These are phyloP conservation scores for Ceratotherium simum DNA, from an alignment of 2,113 vertebrate species.

Conservation along the genomic window DNA sequence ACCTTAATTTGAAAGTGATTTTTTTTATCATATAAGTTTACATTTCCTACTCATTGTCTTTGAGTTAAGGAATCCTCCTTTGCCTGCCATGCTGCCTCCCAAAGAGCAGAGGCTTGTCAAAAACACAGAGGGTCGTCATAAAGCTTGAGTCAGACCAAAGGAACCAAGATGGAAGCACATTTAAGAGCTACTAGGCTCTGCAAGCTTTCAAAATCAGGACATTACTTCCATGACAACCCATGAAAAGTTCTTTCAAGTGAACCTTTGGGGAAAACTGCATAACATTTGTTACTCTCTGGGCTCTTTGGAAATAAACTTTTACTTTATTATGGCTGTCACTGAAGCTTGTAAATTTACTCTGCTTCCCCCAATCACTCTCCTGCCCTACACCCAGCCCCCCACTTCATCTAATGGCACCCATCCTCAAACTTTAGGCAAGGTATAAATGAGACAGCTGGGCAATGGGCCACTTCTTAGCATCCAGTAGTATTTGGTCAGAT, in stretches of 20 bases:
- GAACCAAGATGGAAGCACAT: conserved; percentile 82
- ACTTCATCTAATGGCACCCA: conserved; percentile 38
- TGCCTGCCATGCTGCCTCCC: conserved; percentile 48
- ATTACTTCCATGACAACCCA: conserved; percentile 84
- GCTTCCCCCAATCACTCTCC: background rate
- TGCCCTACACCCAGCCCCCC: background rate
- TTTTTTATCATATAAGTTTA: conserved; percentile 74
- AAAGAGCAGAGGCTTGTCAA: conserved; percentile 80
- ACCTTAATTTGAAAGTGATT: conserved; percentile 76
- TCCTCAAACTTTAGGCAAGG: conserved; percentile 52
- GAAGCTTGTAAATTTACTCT: conserved; percentile 74
- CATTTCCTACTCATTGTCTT: conserved; percentile 74
- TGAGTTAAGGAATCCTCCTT: conserved; percentile 72
- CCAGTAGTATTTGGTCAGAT: background rate
- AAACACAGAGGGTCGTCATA: conserved; percentile 77
- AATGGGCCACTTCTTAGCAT: background rate
- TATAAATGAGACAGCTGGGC: background rate
- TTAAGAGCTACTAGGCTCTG: conserved; percentile 69
- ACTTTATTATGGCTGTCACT: conserved; percentile 77
- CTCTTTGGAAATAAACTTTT: conserved; percentile 78
- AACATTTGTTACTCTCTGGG: background rate
- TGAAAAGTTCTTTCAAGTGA: conserved; percentile 86
- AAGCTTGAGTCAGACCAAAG: conserved; percentile 85
- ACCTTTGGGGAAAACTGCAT: conserved; percentile 73
- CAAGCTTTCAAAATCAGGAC: conserved; percentile 75